Base-by-base conservation (phyloP, 37 sponge, comb jelly and placozoan species). In the Halichondria panicea region DNA sequence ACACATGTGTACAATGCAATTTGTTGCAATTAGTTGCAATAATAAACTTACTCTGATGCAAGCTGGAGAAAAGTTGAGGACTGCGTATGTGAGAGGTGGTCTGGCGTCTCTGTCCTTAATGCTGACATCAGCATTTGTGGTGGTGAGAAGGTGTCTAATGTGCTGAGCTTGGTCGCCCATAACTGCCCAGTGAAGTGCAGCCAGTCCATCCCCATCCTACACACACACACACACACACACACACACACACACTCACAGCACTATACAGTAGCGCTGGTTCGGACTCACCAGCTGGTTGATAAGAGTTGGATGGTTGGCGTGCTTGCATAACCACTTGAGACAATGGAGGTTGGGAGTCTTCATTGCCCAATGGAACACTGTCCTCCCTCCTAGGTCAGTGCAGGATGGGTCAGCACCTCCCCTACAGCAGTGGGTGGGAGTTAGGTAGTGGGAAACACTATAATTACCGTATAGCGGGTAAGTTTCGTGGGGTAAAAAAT, bases 161-260 rank as follows among this genome's bases (percentile, higher is more conserved):
- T 93, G 89, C 4, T 65, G 41, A 44, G 68, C 56, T 35, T 93
- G 85, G 71, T 88, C 77, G 68, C 93, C 78, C 89, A 93, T 88
- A 11, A 93, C 93, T 38, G 93, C 93, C 89, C 89, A 93, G 72
- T 93, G 93, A 8, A 93, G 70, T 25, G 89, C 77, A 42, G 82
- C 75, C 3, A 93, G 84, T 21, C 86, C 81, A 37, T 93, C 84
- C 1, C 72, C 76, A 42, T 88, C 89, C 89, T 91, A 79, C 1
- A 37, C 59, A 4, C 28, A 25, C 8, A 1, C 30, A 28, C 3
- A 27, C 11, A 45, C 24, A 2, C 40, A 78, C 27, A 54, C 19
- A 71, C 43, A 13, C 25, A 40, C 36, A 57, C 39, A 21, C 21
- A 30, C 43, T 33, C 59, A 55, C 52, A 48, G 15, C 52, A 48